These are phyloP conservation scores for Trematocara unimaculatum DNA, from an alignment of 2,113 vertebrate species.

Conservation along the genomic window DNA sequence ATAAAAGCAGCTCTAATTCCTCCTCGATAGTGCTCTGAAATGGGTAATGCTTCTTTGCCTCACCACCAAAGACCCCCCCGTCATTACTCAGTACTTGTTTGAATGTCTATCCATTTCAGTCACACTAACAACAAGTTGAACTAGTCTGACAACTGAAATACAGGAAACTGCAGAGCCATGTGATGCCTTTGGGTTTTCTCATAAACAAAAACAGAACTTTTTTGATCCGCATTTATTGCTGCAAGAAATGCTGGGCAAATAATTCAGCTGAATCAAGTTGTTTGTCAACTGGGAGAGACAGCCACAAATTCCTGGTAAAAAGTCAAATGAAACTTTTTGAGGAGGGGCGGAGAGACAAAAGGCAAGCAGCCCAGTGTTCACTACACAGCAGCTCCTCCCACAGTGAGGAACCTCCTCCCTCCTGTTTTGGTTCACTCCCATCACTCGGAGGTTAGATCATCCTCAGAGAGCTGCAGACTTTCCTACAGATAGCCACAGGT, in stretches of 20 bases:
- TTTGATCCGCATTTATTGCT: neutral
- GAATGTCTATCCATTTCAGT: neutral
- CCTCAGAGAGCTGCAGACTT: neutral
- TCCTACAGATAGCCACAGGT: neutral
- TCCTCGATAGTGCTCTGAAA: too few relatives aligned
- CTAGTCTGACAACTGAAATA: neutral
- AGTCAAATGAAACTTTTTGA: neutral
- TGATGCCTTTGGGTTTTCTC: neutral
- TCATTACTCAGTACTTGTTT: too few relatives aligned
- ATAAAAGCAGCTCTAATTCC: too few relatives aligned
- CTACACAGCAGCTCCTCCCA: slow-evolving; percentile 18
- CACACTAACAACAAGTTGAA: neutral
- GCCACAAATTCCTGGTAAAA: neutral
- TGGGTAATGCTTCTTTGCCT: too few relatives aligned
- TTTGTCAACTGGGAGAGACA: neutral
- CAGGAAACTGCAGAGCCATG: neutral
- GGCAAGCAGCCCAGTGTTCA: neutral
- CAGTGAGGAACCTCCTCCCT: slow-evolving; percentile 2
- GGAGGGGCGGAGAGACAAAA: neutral
- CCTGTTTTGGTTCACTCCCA: slow-evolving; percentile 10
- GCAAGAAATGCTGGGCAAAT: neutral
- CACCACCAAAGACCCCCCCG: too few relatives aligned
- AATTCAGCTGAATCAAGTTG: neutral
- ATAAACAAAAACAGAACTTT: neutral
- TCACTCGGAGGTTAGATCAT: neutral